Evolutionary conservation across 2,888 invertebrate genomes (phyloP), one percentile per base, ranked within the genome.

Genomic region (Lasioglossum lativentre): DNA sequence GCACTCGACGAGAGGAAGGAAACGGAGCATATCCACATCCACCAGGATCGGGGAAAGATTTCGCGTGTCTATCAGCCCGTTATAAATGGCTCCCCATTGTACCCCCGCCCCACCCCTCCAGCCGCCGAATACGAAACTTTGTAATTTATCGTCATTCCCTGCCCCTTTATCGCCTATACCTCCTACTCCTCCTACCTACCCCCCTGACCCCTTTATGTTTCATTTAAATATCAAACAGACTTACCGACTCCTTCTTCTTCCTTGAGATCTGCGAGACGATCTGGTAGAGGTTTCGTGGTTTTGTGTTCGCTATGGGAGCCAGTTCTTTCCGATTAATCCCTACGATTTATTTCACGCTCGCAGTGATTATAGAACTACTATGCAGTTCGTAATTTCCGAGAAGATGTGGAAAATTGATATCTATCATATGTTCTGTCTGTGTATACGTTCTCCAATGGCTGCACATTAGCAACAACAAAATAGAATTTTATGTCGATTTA

Each of bases 11-110:
- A 63, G 77, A 4, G 34, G 80, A 84, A 74, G 70, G 71, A 59
- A 83, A 56, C 78, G 63, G 59, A 73, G 66, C 27, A 47, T 10
- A 42, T 52, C 34, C n/a, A 56, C 52, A 52, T 52, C 52, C 52
- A n/a, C 68, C 42, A 71, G 52, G 80, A 75, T 74, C 74, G 30
- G 10, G 66, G 77, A 12, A 80, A 86, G 78, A 75, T 71, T 75
- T 86, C 59, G 76, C 86, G 80, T 27, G 76, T 76, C 80, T 76
- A 73, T 85, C 85, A 52, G 34, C 42, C 72, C 38, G 56, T 73
- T 73, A 85, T 70, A 59, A 59, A 79, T 72, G 85, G 78, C 75
- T 63, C 78, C 8, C 52, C 75, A 66, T 84, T 78, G 74, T 73
- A 47, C 56, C 6, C 52, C 56, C n/a, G 12, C 0, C 10, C 47